A percentile compares a stretch with the other conserved stretches of the same genome.
Conservation (phyloP, 2,113 vertebrate genomes). For the Pristiophorus japonicus region DNA sequence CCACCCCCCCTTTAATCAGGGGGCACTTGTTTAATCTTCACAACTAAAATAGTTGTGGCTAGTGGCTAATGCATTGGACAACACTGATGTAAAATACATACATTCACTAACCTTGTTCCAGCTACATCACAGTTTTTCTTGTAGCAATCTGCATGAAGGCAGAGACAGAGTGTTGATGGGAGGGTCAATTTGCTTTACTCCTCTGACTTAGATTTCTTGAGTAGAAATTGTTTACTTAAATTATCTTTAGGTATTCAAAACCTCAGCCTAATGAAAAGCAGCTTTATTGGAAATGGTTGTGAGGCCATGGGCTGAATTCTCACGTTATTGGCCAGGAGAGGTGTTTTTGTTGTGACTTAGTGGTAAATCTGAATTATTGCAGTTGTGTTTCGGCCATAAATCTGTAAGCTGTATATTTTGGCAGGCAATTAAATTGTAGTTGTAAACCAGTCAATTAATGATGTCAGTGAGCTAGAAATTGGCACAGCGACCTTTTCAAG, state of each 20-base stretch:
- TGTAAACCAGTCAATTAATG: constrained; percentile 22
- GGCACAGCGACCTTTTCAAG: background rate
- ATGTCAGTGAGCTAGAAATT: background rate
- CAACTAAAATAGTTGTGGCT: no score
- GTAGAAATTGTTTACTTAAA: background rate
- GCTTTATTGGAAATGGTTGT: background rate
- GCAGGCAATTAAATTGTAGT: background rate
- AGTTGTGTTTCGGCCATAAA: background rate
- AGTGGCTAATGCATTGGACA: background rate
- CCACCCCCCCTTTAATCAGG: no score
- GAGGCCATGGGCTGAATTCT: background rate
- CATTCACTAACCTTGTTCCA: background rate
- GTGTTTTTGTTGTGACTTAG: background rate
- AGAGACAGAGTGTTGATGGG: background rate
- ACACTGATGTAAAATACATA: background rate
- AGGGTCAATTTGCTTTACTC: background rate
- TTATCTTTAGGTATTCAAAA: background rate
- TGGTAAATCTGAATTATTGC: background rate
- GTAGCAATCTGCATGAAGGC: background rate
- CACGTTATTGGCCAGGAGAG: background rate
- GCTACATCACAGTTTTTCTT: background rate
- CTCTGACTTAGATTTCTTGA: background rate
- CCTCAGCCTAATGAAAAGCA: background rate
- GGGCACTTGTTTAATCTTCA: no score
- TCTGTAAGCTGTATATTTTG: background rate